A percentile compares a stretch with the other conserved stretches of the same genome.
Conservation (phyloP, 2,888 invertebrate species). For the Latrodectus hesperus region DNA sequence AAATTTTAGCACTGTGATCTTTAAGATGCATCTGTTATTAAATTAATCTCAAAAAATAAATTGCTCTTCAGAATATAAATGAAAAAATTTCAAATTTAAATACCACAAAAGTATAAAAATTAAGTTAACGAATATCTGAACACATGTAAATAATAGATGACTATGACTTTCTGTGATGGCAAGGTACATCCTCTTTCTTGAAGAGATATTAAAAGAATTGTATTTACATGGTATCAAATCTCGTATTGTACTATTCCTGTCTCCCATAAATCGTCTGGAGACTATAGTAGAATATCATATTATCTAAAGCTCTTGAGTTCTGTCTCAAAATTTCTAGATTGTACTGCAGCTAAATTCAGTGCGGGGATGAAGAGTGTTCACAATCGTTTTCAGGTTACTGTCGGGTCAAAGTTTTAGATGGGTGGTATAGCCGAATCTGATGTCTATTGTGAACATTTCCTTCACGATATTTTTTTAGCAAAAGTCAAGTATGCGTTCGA, state of each 20-base stretch:
- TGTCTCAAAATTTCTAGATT: neutral
- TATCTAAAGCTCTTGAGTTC: neutral
- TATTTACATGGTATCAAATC: neutral
- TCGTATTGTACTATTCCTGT: neutral
- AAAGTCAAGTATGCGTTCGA: too few relatives aligned
- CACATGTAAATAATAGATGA: too few relatives aligned
- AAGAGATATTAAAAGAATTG: constrained; percentile 11
- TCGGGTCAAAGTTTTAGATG: neutral
- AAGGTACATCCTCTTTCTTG: neutral
- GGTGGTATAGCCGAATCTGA: neutral
- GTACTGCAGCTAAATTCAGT: neutral
- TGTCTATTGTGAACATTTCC: too few relatives aligned
- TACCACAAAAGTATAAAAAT: too few relatives aligned
- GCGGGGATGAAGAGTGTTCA: constrained; percentile 11
- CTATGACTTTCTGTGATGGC: too few relatives aligned
- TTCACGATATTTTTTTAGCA: too few relatives aligned
- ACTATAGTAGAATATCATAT: neutral
- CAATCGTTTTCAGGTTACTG: constrained; percentile 1
- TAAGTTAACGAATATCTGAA: too few relatives aligned
- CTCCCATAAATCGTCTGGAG: neutral
- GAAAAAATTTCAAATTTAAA: too few relatives aligned
- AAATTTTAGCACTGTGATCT: too few relatives aligned
- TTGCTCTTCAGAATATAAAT: too few relatives aligned
- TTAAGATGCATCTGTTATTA: too few relatives aligned
- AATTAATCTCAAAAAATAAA: too few relatives aligned